These are phyloP conservation scores for Salvelinus sp. DNA, from an alignment of 2,113 vertebrate species.

Conservation along the genomic window DNA sequence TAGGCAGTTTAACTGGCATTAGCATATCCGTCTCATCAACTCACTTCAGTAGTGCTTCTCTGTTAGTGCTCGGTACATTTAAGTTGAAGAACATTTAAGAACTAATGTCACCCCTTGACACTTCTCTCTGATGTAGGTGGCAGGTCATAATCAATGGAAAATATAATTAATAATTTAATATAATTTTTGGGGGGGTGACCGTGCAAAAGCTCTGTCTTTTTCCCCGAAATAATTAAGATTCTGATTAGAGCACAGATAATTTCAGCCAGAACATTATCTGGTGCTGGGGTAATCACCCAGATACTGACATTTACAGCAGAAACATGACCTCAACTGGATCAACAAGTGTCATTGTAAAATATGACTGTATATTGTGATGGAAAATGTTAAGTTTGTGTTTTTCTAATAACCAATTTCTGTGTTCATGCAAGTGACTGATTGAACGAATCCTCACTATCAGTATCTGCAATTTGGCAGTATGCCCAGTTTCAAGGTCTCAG, in stretches of 20 bases:
- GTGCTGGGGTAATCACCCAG: slow-evolving; percentile 39
- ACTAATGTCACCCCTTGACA: too few relatives aligned
- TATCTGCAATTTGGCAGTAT: too few relatives aligned
- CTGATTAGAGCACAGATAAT: slow-evolving; percentile 73
- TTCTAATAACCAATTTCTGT: not conserved
- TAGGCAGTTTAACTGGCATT: too few relatives aligned
- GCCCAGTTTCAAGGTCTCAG: too few relatives aligned
- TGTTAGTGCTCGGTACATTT: too few relatives aligned
- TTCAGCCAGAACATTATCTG: slow-evolving; percentile 49
- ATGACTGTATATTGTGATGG: too few relatives aligned
- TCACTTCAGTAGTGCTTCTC: too few relatives aligned
- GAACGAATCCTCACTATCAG: not conserved
- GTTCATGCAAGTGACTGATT: not conserved
- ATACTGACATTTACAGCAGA: slow-evolving; percentile 48
- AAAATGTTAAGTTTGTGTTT: not conserved
- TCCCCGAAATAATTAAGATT: slow-evolving; percentile 76
- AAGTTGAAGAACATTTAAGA: too few relatives aligned
- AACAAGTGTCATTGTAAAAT: too few relatives aligned
- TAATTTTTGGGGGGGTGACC: not conserved
- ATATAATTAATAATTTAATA: not conserved
- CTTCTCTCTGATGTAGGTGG: not conserved
- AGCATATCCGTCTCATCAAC: too few relatives aligned
- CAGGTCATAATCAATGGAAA: not conserved
- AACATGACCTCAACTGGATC: slow-evolving; percentile 26
- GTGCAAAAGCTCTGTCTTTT: slow-evolving; percentile 45